These are phyloP conservation scores for Bos taurus DNA, from an alignment of 2,113 vertebrate species.

Conservation along the genomic window DNA sequence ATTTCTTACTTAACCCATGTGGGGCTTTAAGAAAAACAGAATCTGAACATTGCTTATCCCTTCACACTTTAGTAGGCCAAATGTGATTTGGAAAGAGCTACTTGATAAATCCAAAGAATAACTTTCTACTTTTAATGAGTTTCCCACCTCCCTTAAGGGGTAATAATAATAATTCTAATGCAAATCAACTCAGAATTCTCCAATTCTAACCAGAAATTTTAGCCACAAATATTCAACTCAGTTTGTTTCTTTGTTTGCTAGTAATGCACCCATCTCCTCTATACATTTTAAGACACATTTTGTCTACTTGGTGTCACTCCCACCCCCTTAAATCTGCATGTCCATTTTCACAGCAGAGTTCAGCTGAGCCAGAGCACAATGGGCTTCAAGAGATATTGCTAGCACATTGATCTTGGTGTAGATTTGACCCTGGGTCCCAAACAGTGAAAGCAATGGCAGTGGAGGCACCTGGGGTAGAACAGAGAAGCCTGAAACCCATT, in stretches of 20 bases:
- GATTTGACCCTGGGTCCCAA: not conserved
- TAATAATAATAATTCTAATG: conserved; percentile 24
- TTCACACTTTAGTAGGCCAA: not conserved
- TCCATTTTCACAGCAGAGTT: not conserved
- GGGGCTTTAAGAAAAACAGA: conserved; percentile 20
- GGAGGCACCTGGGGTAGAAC: accelerated
- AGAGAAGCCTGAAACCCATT: not conserved
- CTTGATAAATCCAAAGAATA: not conserved
- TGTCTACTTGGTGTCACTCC: not conserved
- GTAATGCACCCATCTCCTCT: not conserved
- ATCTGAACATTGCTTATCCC: not conserved
- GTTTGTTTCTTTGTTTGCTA: not conserved
- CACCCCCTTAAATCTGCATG: not conserved
- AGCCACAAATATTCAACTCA: not conserved
- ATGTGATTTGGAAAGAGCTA: not conserved
- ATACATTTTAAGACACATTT: not conserved
- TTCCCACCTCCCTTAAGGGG: not conserved
- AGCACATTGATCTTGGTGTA: not conserved
- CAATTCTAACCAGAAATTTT: not conserved
- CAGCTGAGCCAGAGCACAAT: not conserved
- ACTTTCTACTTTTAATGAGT: not conserved
- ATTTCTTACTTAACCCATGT: not conserved
- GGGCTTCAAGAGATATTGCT: not conserved
- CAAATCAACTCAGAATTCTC: not conserved
- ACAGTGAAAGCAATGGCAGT: not conserved